A percentile compares a stretch with the other conserved stretches of the same genome.
These are phyloP conservation scores for Anseranas semipalmata DNA, from an alignment of 2,113 vertebrate species.

Conservation along the genomic window DNA sequence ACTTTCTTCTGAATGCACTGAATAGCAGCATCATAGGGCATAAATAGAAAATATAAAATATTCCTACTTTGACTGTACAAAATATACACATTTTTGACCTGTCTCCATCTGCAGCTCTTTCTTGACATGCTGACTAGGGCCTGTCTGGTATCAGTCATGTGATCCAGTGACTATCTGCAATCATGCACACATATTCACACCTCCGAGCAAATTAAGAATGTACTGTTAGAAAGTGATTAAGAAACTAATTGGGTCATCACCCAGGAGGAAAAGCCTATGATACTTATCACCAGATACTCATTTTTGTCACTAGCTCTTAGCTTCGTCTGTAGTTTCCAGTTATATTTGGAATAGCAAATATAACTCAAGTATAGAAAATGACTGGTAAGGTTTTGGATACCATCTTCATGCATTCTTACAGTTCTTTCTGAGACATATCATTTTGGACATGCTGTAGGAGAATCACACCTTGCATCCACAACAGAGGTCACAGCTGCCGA, in stretches of 20 bases:
- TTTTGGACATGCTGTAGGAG: background rate
- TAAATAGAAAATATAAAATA: background rate
- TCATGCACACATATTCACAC: background rate
- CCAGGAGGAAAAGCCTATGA: slow-evolving; percentile 6
- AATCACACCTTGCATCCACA: background rate
- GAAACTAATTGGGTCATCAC: slow-evolving; percentile 32
- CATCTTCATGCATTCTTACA: background rate
- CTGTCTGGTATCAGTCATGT: background rate
- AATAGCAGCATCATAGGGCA: background rate
- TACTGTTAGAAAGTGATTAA: slow-evolving; percentile 30
- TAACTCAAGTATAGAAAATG: background rate
- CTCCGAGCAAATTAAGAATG: background rate
- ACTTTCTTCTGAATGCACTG: background rate
- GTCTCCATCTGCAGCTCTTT: background rate
- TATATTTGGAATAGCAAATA: background rate
- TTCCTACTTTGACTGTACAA: background rate
- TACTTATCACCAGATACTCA: background rate
- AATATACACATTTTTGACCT: background rate
- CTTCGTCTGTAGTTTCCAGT: background rate
- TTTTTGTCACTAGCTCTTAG: background rate
- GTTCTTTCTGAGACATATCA: background rate
- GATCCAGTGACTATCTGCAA: background rate
- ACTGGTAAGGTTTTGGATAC: background rate
- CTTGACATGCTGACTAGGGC: background rate
- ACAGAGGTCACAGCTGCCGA: background rate